Conservation (phyloP, 35 echinoderm and acorn worm species). For the Amphiura filiformis region DNA sequence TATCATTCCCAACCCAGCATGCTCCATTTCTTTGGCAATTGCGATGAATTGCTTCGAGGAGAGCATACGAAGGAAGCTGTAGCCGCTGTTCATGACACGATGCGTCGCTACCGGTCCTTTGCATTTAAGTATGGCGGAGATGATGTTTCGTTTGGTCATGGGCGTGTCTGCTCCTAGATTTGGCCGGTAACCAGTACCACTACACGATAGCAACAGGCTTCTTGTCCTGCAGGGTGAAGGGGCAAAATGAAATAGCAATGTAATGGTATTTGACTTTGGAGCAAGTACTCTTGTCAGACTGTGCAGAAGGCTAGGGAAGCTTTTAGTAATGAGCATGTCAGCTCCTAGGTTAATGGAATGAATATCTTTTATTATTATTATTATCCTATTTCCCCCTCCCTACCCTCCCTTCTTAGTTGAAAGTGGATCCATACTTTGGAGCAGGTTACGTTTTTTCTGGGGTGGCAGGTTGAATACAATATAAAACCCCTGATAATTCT, state of each 20-base stretch:
- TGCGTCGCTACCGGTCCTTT: not conserved
- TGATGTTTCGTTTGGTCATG: not conserved
- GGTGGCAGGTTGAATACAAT: too few species aligned
- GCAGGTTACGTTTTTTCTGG: too few species aligned
- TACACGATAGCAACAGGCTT: not conserved
- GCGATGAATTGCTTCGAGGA: not conserved
- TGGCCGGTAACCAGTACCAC: not conserved
- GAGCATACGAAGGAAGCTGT: not conserved
- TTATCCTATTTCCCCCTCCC: too few species aligned
- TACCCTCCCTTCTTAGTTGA: too few species aligned
- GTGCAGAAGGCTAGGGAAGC: constrained; percentile 1
- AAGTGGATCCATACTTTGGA: too few species aligned
- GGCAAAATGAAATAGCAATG: not conserved
- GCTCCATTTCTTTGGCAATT: not conserved
- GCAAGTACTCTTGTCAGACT: not conserved
- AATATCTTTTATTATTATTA: too few species aligned
- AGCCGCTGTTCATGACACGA: not conserved
- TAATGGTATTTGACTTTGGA: not conserved
- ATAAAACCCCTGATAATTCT: too few species aligned
- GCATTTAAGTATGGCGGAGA: not conserved
- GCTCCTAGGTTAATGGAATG: too few species aligned
- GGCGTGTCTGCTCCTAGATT: not conserved
- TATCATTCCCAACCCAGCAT: not conserved
- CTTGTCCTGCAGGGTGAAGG: not conserved
- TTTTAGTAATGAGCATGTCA: too few species aligned